A percentile compares a stretch with the other conserved stretches of the same genome.
These are phyloP conservation scores for Callopanchax toddi DNA, from an alignment of 2,113 vertebrate genomes.

Conservation along the genomic window DNA sequence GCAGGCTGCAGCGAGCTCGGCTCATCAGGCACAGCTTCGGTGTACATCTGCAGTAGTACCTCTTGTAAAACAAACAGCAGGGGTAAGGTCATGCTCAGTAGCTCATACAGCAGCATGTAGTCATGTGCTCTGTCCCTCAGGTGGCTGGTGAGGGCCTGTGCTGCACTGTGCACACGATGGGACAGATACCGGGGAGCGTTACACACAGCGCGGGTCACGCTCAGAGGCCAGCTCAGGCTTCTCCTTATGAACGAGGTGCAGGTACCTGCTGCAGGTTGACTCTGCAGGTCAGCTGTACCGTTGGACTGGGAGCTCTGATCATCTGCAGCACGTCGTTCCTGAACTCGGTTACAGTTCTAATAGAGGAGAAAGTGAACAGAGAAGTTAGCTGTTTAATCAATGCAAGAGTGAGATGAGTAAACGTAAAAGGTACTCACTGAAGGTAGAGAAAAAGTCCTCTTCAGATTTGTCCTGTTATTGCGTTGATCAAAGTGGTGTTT, in stretches of 20 bases:
- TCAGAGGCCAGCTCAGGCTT: constrained; percentile 86
- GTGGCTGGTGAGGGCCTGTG: constrained; percentile 80
- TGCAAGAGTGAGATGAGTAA: background rate
- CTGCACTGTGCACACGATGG: constrained; percentile 80
- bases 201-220: constrained; percentile 85
- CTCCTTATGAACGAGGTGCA: constrained; percentile 86
- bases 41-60: constrained; percentile 86
- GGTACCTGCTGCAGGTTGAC: constrained; percentile 89
- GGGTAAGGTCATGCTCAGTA: constrained; percentile 91
- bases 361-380: background rate
- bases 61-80: constrained; percentile 88
- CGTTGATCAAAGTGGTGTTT: constrained; percentile 92
- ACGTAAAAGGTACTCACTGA: constrained; percentile 61
- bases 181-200: constrained; percentile 83
- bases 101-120: constrained; percentile 90
- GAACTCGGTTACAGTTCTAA: constrained; percentile 32
- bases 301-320: constrained; percentile 59
- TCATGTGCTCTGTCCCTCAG: constrained; percentile 89
- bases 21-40: constrained; percentile 79
- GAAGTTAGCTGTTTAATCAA: background rate
- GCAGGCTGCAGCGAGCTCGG: constrained; percentile 76
- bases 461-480: constrained; percentile 82
- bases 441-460: constrained; percentile 78
- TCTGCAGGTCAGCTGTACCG: constrained; percentile 71
- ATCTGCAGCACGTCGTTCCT: constrained; percentile 40